These are phyloP conservation scores for Timandra comae DNA, from an alignment of 2,888 invertebrate species.

Conservation along the genomic window DNA sequence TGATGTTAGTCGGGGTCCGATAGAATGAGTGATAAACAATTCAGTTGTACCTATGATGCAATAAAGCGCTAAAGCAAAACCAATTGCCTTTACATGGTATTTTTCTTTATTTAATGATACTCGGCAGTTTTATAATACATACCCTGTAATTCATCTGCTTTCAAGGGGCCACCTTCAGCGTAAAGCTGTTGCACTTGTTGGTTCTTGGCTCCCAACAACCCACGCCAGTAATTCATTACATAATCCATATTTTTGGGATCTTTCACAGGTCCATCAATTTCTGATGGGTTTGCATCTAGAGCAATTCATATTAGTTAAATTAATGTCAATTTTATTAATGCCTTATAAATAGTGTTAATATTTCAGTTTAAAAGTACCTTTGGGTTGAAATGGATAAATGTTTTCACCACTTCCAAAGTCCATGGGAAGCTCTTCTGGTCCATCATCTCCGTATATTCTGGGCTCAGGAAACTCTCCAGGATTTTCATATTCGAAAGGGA, in stretches of 20 bases:
- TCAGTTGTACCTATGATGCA: constrained; percentile 48
- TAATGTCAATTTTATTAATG: no score
- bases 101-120: no score
- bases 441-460: constrained; percentile 74
- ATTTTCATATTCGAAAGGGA: constrained; percentile 69
- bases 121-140: no score
- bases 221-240: constrained; percentile 60
- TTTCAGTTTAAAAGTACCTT: no score
- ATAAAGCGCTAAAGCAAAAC: constrained; percentile 55
- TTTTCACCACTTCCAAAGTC: constrained; percentile 64
- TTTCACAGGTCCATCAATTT: constrained; percentile 18
- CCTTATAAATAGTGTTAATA: no score
- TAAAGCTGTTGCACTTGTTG: constrained; percentile 56
- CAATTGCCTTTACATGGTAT: constrained; percentile 33
- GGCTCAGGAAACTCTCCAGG: constrained; percentile 70
- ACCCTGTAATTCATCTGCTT: constrained; percentile 59
- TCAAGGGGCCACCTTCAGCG: constrained; percentile 65
- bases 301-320: no score
- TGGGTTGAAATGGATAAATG: constrained; percentile 40
- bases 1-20: constrained; percentile 31
- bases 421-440: constrained; percentile 53
- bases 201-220: constrained; percentile 47
- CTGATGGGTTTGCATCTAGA: no score
- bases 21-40: constrained; percentile 44
- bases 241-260: constrained; percentile 62